Evolutionary conservation across 37 sponge, comb jelly and placozoan species (phyloP), one percentile per base, ranked within the genome.

Genomic region (Beroe ovata): DNA sequence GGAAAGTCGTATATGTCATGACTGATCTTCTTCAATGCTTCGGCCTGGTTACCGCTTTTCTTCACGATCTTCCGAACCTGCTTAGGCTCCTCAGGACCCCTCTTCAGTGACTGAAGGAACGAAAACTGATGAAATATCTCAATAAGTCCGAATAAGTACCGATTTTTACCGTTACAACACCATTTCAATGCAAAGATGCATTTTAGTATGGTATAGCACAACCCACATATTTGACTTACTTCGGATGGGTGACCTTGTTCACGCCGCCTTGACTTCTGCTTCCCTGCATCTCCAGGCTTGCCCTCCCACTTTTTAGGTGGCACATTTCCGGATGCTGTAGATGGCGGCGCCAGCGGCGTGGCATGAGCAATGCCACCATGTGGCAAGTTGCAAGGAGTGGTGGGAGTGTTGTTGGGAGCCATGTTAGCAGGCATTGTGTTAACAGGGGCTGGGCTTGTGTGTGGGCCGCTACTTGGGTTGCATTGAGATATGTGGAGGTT

Each of bases 1-100:
- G 69, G 69, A 32, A 66, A 66, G 36, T 66, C 69, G 69, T 66
- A 66, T 34, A 66, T 66, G 16, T 66, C 69, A 30, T 66, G 30
- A 66, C 69, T 66, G 69, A 66, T 66, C 69, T 66, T 66, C 30
- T 66, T 66, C 35, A 66, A 16, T 14, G 69, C 69, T 66, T 66
- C 69, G 34, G 69, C 69, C 36, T 66, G 69, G 36, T 66, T 66
- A 14, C 36, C 36, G 16, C 69, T 66, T 37, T 66, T 66, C 36
- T 66, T 66, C 1, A 66, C 69, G 8, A 66, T 66, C 36, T 66
- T 66, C 69, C 69, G 32, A 26, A 33, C 69, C 16, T 66, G 69
- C 30, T 66, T 66, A 29, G 69, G 69, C 30, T 66, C 69, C 14
- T 66, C 69, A 34, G 69, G 69, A 6, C 69, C 69, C 16, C 69